phyloP scores from a whole-genome alignment of 2,888 invertebrate genomes.

The Polylopha cassiicola region DNA sequence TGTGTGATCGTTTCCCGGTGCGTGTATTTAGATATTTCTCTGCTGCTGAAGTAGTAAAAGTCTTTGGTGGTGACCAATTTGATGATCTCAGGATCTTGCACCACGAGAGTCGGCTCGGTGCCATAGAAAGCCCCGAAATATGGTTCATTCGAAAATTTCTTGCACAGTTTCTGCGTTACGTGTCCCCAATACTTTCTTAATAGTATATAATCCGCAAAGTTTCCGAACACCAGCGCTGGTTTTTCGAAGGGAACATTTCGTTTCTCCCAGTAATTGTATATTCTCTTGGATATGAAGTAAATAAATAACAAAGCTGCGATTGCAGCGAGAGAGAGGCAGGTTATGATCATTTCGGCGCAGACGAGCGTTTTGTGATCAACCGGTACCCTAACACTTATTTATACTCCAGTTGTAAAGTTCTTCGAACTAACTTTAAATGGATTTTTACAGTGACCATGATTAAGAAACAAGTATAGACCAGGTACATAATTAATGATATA shows the following conservation, averaged over 20 bases:
- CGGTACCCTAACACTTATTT: no score
- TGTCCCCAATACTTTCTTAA: conserved; percentile 21
- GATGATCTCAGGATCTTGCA: conserved; percentile 27
- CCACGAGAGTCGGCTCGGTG: conserved; percentile 28
- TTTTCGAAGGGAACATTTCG: conserved; percentile 26
- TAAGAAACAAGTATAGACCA: no score
- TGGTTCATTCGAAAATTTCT: conserved; percentile 26
- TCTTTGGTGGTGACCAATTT: conserved; percentile 29
- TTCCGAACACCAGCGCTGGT: conserved; percentile 26
- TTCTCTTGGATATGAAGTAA: conserved; percentile 17
- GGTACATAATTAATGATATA: no score
- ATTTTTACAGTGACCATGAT: no score
- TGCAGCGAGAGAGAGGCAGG: not conserved
- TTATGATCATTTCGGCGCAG: conserved; percentile 5
- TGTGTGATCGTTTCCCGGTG: conserved; percentile 18
- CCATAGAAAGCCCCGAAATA: conserved; percentile 29
- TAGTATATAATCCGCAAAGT: conserved; percentile 24
- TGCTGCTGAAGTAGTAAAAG: conserved; percentile 30
- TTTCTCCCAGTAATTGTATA: conserved; percentile 27
- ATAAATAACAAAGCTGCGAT: conserved; percentile 2
- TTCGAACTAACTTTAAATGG: no score
- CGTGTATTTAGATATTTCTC: conserved; percentile 25
- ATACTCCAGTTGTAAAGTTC: no score
- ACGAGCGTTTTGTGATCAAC: not conserved
- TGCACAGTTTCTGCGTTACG: conserved; percentile 23